Evolutionary conservation across 2,888 invertebrate species (phyloP), one percentile per base, ranked within the genome.

Genomic region (Cosmia pyralina): DNA sequence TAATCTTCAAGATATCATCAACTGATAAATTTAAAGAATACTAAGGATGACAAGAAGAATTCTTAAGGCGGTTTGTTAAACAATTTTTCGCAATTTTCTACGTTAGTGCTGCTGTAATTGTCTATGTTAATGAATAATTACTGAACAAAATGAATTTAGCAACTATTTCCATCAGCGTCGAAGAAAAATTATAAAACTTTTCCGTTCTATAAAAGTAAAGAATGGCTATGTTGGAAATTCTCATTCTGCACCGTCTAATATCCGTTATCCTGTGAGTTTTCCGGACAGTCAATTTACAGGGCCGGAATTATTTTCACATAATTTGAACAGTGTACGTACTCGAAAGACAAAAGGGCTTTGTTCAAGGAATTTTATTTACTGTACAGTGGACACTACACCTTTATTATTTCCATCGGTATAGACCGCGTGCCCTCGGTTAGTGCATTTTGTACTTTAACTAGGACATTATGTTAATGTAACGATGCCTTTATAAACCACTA

Each of bases 231-330:
- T 59, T 41, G 48, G 15, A 52, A 72, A 68, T 60, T 41, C 41
- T 8, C 41, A 41, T 41, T 62, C 28, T 53, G 22, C 10, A 64
- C 63, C 57, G 11, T 22, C 76, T 72, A 77, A 70, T 74, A 74
- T 73, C 63, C 58, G 70, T 67, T 59, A 69, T 71, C 50, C 71
- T 11, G 58, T 69, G 57, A 82, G 22, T 72, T 80, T 64, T 44
- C 41, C 50, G 41, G 60, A 74, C 57, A 69, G 60, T 46, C 69
- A 72, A 75, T 82, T 83, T 79, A 70, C 75, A 68, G 66, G 72
- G 60, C 22, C 59, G 53, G 67, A 77, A 85, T 87, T 81, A 80
- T 82, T 79, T 82, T 77, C 80, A 83, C 67, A 77, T 67, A 81
- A 80, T 84, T 82, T 77, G 28, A 75, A 83, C 75, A 52, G 53